Base-by-base conservation (phyloP, 2,797 vertebrate species). In the Crenuchus spilurus region DNA sequence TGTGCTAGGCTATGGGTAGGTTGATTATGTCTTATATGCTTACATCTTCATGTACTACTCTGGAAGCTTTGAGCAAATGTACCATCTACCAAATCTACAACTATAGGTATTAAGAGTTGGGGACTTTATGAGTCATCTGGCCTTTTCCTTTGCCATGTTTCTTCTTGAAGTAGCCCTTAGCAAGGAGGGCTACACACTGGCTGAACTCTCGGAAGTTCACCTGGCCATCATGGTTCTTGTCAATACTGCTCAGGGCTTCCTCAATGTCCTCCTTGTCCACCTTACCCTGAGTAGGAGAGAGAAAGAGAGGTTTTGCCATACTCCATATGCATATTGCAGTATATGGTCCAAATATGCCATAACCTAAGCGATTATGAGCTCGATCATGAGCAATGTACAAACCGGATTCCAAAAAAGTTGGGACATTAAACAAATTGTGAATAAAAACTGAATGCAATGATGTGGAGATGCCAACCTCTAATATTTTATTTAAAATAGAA, bases 121-220 rank as follows among this genome's bases (percentile, higher is more conserved):
- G 24, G n/a, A 10, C 48, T 30, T 54, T 28, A 54, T 14, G 5
- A 20, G 5, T 71, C 35, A 70, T 1, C 30, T 7, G 5, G 1
- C 46, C 11, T 14, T 55, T 63, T 0, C 30, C 62, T 68, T 83
- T 87, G 54, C 80, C 60, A 0, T 76, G 80, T 24, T 76, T 88
- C 7, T 58, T 87, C 76, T 76, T 86, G 37, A 82, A 82, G 0
- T 84, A 87, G 61, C 79, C 82, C 49, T 71, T 86, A 10, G 88
- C 85, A 49, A 93, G 79, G 18, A 44, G 33, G 0, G 24, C 60
- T 28, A 94, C 74, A 39, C 87, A 92, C 11, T 77, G 73, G 30
- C 82, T 86, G 48, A 92, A 92, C 82, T 93, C 90, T 0, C 75
- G 41, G 72, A 93, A 91, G 87, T 89, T 90, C 74, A 93, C 75